Conservation (phyloP, 2,888 invertebrate genomes). For the Drosophila pseudotakahashii region DNA sequence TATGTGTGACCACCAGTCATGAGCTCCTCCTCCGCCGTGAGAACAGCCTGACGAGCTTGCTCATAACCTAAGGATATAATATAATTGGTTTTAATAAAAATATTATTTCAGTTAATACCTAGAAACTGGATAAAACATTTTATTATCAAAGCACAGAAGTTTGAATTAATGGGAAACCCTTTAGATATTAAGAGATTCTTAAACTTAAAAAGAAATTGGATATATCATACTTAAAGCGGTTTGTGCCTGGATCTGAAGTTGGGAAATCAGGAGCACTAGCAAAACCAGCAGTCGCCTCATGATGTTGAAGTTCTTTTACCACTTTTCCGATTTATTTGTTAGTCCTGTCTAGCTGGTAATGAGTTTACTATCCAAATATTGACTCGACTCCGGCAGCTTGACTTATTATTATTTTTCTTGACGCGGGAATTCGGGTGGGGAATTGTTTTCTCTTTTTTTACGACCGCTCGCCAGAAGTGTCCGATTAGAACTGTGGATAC, state of each 20-base stretch:
- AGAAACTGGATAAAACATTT: no score
- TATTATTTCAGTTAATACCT: no score
- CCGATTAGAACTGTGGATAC: constrained; percentile 55
- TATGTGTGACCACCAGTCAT: constrained; percentile 79
- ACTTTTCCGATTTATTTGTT: not conserved
- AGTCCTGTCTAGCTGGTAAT: constrained; percentile 46
- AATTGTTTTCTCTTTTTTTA: constrained; percentile 8
- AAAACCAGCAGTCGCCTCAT: constrained; percentile 43
- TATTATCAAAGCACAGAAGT: no score
- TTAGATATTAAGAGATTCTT: no score
- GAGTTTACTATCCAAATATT: constrained; percentile 61
- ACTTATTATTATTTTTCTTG: constrained; percentile 1
- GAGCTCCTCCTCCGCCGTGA: constrained; percentile 78
- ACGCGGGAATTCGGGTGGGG: not conserved
- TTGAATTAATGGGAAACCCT: no score
- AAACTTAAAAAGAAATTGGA: not conserved
- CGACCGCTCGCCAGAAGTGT: constrained; percentile 38
- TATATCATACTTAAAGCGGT: constrained; percentile 44
- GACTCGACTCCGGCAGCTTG: constrained; percentile 45
- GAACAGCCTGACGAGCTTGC: constrained; percentile 77
- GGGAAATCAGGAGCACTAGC: constrained; percentile 18
- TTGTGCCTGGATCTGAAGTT: constrained; percentile 17
- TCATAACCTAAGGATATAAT: constrained; percentile 64
- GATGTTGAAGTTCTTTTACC: not conserved
- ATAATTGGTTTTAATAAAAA: no score